These are phyloP conservation scores for Acanthaster planci DNA, from an alignment of 35 echinoderm and acorn worm species.

Conservation along the genomic window DNA sequence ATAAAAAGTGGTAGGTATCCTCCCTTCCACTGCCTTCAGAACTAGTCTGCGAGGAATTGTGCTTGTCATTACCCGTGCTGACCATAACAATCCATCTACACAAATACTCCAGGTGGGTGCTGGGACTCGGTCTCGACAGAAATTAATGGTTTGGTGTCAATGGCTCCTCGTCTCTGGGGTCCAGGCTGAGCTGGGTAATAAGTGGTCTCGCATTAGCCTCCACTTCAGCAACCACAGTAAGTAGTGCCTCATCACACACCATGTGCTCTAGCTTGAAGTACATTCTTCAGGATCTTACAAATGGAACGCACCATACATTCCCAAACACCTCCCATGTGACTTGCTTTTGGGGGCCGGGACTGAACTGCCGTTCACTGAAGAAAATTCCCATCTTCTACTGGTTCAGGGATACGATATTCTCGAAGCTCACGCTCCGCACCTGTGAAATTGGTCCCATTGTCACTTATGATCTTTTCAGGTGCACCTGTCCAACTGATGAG, in stretches of 20 bases:
- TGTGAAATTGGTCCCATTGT: constrained; percentile 40
- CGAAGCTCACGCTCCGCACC: constrained; percentile 28
- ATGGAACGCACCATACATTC: constrained; percentile 46
- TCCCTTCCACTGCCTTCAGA: neutral
- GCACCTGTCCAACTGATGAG: constrained; percentile 46
- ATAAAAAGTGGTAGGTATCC: no score
- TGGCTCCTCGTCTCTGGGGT: constrained; percentile 46
- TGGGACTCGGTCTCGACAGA: constrained; percentile 5
- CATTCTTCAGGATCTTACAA: constrained; percentile 38
- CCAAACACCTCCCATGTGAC: constrained; percentile 53
- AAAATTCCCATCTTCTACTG: neutral
- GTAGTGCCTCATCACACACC: constrained; percentile 34
- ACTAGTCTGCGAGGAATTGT: neutral
- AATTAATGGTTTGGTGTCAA: constrained; percentile 54
- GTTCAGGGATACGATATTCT: constrained; percentile 6
- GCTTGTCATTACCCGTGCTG: neutral
- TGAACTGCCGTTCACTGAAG: constrained; percentile 33
- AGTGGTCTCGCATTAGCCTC: constrained; percentile 56
- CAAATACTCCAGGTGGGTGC: neutral
- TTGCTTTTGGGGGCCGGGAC: constrained; percentile 54
- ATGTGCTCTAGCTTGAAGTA: constrained; percentile 43
- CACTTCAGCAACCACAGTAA: constrained; percentile 61
- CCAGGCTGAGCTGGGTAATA: constrained; percentile 37
- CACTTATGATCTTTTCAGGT: constrained; percentile 20
- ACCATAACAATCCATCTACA: neutral